A percentile compares a stretch with the other conserved stretches of the same genome.
Conservation (phyloP, 2,888 invertebrate genomes). For the Polydesmus complanatus region DNA sequence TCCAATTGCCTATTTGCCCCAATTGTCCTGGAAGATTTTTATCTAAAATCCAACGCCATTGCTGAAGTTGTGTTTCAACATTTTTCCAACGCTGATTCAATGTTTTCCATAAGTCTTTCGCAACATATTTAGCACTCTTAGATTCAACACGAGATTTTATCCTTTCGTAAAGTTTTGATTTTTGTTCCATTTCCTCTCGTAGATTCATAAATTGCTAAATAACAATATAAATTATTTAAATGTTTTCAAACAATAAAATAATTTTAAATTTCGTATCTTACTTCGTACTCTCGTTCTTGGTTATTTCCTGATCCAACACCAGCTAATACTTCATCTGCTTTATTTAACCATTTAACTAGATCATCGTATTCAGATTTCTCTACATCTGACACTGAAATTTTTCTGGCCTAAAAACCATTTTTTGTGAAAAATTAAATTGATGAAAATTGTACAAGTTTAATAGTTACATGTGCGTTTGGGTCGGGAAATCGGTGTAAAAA, state of each 20-base stretch:
- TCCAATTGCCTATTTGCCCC: slow-evolving; percentile 74
- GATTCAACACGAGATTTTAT: slow-evolving; percentile 64
- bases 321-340: slow-evolving; percentile 28
- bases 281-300: slow-evolving; percentile 13
- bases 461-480: slow-evolving; percentile 8
- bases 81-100: slow-evolving; percentile 67
- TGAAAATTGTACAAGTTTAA: not conserved
- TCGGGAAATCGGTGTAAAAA: slow-evolving; percentile 67
- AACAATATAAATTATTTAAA: slow-evolving; percentile 15
- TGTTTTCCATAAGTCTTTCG: slow-evolving; percentile 71
- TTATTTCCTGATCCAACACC: slow-evolving; percentile 17
- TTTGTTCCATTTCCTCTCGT: slow-evolving; percentile 60
- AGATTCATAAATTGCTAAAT: slow-evolving; percentile 59
- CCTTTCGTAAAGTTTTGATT: slow-evolving; percentile 56
- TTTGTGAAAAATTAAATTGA: not conserved
- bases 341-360: slow-evolving; percentile 62
- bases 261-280: not conserved
- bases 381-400: slow-evolving; percentile 55
- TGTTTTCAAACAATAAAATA: not conserved
- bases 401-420: not conserved
- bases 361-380: slow-evolving; percentile 51
- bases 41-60: slow-evolving; percentile 83
- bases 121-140: slow-evolving; percentile 65
- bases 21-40: slow-evolving; percentile 71
- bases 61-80: slow-evolving; percentile 56